Conservation (phyloP, 1,140 invertebrate species). For the Dinothrombium tinctorium region DNA sequence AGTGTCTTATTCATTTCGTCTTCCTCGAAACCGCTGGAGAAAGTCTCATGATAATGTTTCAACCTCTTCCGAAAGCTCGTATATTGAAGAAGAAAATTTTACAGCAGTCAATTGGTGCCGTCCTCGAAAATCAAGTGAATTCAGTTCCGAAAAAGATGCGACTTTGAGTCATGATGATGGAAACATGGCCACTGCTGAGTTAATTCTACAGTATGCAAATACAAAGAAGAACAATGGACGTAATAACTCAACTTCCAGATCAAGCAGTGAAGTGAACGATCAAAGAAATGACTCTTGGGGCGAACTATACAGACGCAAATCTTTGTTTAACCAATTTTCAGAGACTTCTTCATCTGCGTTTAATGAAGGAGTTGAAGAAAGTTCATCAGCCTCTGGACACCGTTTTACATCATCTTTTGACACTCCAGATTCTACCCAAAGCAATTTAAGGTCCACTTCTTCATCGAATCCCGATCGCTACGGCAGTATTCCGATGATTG, state of each 20-base stretch:
- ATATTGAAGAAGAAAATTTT: not conserved
- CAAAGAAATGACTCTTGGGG: too few species aligned
- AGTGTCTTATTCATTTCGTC: not conserved
- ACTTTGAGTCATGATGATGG: too few species aligned
- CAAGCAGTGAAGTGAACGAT: too few species aligned
- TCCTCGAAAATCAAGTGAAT: not conserved
- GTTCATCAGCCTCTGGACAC: not conserved
- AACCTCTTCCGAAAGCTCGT: conserved; percentile 5
- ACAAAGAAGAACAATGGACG: too few species aligned
- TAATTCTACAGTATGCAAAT: too few species aligned
- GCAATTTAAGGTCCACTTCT: not conserved
- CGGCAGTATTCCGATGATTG: not conserved
- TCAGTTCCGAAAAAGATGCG: too few species aligned
- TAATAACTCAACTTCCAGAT: too few species aligned
- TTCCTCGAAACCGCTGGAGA: not conserved
- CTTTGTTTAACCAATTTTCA: too few species aligned
- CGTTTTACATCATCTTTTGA: not conserved
- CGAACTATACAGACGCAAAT: too few species aligned
- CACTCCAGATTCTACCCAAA: not conserved
- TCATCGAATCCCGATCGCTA: not conserved
- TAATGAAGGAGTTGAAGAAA: not conserved
- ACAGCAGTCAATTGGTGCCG: not conserved
- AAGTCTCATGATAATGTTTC: conserved; percentile 3
- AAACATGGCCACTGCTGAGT: too few species aligned
- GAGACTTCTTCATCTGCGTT: not conserved